Base-by-base conservation (phyloP, 1,140 invertebrate genomes). In the Drosophila mayri region DNA sequence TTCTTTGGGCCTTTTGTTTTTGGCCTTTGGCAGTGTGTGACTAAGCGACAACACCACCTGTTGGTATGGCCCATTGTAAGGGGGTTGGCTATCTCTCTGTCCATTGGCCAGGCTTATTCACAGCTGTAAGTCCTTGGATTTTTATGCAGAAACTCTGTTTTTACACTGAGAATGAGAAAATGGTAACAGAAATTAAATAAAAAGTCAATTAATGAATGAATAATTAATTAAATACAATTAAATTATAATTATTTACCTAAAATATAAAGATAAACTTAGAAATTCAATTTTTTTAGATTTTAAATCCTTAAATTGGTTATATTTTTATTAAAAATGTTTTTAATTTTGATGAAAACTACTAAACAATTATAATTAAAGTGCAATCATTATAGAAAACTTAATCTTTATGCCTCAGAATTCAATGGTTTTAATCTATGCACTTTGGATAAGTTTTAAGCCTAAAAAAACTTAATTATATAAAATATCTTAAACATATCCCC, bases 31-130 rank as follows among this genome's bases (percentile, higher is more conserved):
- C n/a, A n/a, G n/a, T n/a, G n/a, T 9, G 25, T 84, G 68, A 79
- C 50, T 82, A 79, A 79, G 18, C 20, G 30, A 43, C 28, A 14
- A n/a, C 28, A 20, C 10, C 49, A 32, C 28, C 47, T 35, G 47
- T 7, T 67, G 71, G 30, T 47, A 32, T 46, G 52, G n/a, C 35
- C 20, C 57, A 25, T 20, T 52, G 22, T 28, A 30, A 37, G 41
- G 55, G 50, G 40, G 41, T 38, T 44, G 52, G 28, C 64, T 47
- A 62, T 59, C 52, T 41, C 0, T 41, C 0, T 28, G 22, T 10
- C 25, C 46, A 22, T 10, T 68, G 10, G 4, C 11, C 20, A 12
- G 7, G 12, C 40, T 62, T 46, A 55, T 50, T 41, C 65, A 68
- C 38, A n/a, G 37, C 50, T 37, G 14, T 22, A 37, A 20, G 5